phyloP scores from a whole-genome alignment of 2,888 invertebrate species.

The Chloroclystis v-ata region DNA sequence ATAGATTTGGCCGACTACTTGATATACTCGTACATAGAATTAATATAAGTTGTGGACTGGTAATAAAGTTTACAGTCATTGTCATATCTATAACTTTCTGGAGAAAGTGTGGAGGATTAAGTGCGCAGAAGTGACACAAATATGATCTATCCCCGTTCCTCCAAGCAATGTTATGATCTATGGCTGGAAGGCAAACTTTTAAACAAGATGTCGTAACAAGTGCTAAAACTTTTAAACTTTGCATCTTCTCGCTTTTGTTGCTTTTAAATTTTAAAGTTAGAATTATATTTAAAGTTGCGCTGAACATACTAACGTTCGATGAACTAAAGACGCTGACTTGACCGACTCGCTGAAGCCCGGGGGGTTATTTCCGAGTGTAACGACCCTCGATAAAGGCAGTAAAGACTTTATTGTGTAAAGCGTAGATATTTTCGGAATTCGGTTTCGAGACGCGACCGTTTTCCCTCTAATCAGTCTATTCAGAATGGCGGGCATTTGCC shows the following conservation, averaged over 20 bases:
- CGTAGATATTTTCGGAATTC: conserved; percentile 3
- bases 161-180: conserved; percentile 25
- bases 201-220: conserved; percentile 42
- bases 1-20: too few relatives aligned
- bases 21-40: too few relatives aligned
- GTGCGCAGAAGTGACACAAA: not conserved
- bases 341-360: not conserved
- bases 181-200: conserved; percentile 34
- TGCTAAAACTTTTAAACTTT: conserved; percentile 28
- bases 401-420: not conserved
- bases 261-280: conserved; percentile 6
- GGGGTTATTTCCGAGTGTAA: conserved; percentile 4
- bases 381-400: conserved; percentile 2
- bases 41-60: too few relatives aligned
- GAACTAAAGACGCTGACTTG: not conserved
- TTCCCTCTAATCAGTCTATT: conserved; percentile 1
- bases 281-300: not conserved
- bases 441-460: conserved; percentile 8
- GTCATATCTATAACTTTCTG: too few relatives aligned
- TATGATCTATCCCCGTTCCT: conserved; percentile 3
- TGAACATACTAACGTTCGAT: conserved; percentile 8
- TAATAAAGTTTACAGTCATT: too few relatives aligned
- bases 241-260: conserved; percentile 15
- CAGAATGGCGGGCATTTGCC: not conserved
- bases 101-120: not conserved